Evolutionary conservation across 1,140 invertebrate species (phyloP), one percentile per base, ranked within the genome.

Genomic region (Nixonia krombeini): DNA sequence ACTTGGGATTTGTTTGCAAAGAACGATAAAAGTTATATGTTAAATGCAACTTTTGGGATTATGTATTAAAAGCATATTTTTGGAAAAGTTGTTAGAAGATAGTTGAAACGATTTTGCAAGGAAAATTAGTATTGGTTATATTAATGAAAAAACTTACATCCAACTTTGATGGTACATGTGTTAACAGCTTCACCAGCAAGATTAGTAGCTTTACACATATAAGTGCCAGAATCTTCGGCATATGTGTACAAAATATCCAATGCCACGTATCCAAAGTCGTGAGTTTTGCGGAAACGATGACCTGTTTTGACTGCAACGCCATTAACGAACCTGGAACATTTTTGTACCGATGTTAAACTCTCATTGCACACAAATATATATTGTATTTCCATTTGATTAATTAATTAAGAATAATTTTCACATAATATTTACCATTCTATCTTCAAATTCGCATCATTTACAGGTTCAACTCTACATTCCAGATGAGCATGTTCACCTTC

Each of bases 181-280:
- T 97, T 97, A 25, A 95, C 92, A 62, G 95, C 95, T 88, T 97
- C 94, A 47, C 96, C 97, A 69, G 94, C 88, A 52, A 91, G 85
- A 80, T 98, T 98, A 4, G 92, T 96, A 25, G 96, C 96, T 81
- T 93, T 93, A 86, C 95, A 97, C 88, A 95, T 95, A 82, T 97
- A 98, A 78, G 94, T 93, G 26, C 96, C 96, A 61, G 92, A 93
- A 84, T 98, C 96, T 87, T 97, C 96, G 12, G 92, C 93, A 81
- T 97, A 97, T 1, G 96, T 95, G 31, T 92, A 93, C 12, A 97
- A 86, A 23, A 99, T 92, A 80, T 98, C 96, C 31, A 99, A 85
- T 61, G 96, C 92, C 29, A 96, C 94, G 84, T 97, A 97, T 23
- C 96, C 96, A 86, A 99, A 99, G 80, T 99, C 96, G 76, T 94